Base-by-base conservation (phyloP, 2,113 vertebrate species). In the Haliaeetus leucogaster region DNA sequence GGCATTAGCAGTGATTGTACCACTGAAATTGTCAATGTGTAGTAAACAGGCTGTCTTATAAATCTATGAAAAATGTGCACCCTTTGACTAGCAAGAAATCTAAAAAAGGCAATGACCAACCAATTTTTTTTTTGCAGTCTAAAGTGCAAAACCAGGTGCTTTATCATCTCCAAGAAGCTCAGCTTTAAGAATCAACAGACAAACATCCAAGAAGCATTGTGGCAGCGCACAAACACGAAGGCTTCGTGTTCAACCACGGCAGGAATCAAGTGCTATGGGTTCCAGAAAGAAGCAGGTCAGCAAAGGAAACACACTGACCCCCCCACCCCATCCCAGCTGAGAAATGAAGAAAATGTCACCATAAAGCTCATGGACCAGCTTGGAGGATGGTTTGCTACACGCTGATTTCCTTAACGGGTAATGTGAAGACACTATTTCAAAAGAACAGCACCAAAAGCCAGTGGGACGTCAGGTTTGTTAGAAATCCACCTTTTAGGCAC, bases 1-100 rank as follows among this genome's bases (percentile, higher is more conserved):
- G 80, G 27, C 62, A 95, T 96, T 92, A 93, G 73, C 56, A 89
- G 68, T 23, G 61, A 84, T 74, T 87, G 77, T 21, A 82, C 23
- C 40, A 47, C 38, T 43, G 74, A 84, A 94, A 80, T 78, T 58
- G 72, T 53, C 88, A 58, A 5, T 7, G 73, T 61, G 86, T 43
- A 91, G 86, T 68, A 67, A 86, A 59, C 38, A 40, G 65, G 29
- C 81, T 92, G 89, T 86, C 93, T 86, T 78, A 86, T 45, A 78
- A 59, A 65, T 42, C 40, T 1, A 4, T 84, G 92, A 96, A 89
- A 89, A 91, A 92, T 17, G 61, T 8, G 66, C 34, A 82, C 29
- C 36, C 81, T 63, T 65, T 55, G 80, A 89, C 65, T 56, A 89
- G 86, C n/a, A 91, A 85, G 77, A 87, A 95, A 74, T 48, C 61